Percentiles rank a stretch among this genome's conserved stretches.
phyloP scores from a whole-genome alignment of 92 coral and sea anemone genomes.

The Epizoanthus fatuus region DNA sequence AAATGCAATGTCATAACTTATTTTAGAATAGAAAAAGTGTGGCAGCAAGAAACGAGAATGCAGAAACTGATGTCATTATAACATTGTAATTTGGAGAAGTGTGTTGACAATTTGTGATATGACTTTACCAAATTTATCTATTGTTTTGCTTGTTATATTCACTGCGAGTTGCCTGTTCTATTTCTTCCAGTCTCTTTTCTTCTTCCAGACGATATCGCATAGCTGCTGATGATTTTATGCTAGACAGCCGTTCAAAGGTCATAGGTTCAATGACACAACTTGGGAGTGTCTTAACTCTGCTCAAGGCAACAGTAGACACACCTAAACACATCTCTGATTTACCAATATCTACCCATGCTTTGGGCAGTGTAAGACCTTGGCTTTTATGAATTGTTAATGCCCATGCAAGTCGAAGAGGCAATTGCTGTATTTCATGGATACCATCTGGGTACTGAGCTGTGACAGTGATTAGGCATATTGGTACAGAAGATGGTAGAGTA shows the following conservation, averaged over 20 bases:
- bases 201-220: constrained; percentile 39
- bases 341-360: neutral
- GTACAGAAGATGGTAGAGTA: no score
- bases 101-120: no score
- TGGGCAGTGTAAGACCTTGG: neutral
- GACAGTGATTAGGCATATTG: no score
- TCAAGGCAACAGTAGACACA: neutral
- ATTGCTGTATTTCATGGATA: neutral
- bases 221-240: constrained; percentile 34
- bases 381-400: neutral
- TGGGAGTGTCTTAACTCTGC: constrained; percentile 23
- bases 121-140: no score
- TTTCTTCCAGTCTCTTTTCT: constrained; percentile 37
- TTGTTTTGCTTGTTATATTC: constrained; percentile 1
- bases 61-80: no score
- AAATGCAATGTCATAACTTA: no score
- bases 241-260: constrained; percentile 41
- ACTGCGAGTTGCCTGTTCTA: constrained; percentile 37
- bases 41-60: no score
- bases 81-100: no score
- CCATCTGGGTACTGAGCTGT: no score
- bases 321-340: neutral
- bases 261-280: constrained; percentile 23
- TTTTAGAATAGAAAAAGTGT: no score
- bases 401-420: constrained; percentile 18